Percentiles rank a stretch among this genome's conserved stretches.
Conservation (phyloP, 2,113 vertebrate species). For the Mellivora capensis region DNA sequence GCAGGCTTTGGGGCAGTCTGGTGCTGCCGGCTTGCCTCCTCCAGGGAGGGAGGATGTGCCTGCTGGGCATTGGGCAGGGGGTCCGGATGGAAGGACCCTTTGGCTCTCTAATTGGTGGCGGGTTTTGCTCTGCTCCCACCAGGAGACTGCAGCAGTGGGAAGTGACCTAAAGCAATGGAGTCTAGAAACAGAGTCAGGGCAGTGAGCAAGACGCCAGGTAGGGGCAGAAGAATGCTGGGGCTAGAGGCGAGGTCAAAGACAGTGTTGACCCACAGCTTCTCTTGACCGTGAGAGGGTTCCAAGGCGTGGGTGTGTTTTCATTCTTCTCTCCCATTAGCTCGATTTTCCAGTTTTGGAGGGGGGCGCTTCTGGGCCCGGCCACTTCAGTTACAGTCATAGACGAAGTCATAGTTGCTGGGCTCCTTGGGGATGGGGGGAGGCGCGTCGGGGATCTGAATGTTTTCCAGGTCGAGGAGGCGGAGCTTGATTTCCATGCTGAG, state of each 20-base stretch:
- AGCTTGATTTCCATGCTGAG: constrained; percentile 99
- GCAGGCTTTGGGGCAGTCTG: neutral
- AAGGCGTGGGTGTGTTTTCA: constrained; percentile 52
- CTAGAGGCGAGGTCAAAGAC: constrained; percentile 42
- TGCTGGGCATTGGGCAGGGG: too few species aligned
- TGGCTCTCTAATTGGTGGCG: constrained; percentile 42
- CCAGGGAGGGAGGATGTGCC: neutral
- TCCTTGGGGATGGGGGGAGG: constrained; percentile 99
- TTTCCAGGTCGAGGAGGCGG: constrained; percentile 97
- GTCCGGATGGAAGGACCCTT: neutral
- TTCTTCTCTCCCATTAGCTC: constrained; percentile 72
- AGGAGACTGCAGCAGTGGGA: constrained; percentile 1
- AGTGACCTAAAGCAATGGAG: constrained; percentile 76
- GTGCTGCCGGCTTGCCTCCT: neutral
- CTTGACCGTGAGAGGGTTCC: constrained; percentile 65
- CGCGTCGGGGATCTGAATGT: constrained; percentile 98
- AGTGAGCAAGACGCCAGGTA: constrained; percentile 53
- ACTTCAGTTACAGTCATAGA: constrained; percentile 98
- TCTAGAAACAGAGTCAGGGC: constrained; percentile 62
- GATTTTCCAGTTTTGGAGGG: constrained; percentile 83
- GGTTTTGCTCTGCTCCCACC: constrained; percentile 61
- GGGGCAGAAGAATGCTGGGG: constrained; percentile 19
- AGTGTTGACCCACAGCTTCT: constrained; percentile 34
- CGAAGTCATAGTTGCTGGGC: constrained; percentile 99
- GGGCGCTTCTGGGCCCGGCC: neutral